These are phyloP conservation scores for Callospermophilus lateralis DNA, from an alignment of 2,113 vertebrate species.

Conservation along the genomic window DNA sequence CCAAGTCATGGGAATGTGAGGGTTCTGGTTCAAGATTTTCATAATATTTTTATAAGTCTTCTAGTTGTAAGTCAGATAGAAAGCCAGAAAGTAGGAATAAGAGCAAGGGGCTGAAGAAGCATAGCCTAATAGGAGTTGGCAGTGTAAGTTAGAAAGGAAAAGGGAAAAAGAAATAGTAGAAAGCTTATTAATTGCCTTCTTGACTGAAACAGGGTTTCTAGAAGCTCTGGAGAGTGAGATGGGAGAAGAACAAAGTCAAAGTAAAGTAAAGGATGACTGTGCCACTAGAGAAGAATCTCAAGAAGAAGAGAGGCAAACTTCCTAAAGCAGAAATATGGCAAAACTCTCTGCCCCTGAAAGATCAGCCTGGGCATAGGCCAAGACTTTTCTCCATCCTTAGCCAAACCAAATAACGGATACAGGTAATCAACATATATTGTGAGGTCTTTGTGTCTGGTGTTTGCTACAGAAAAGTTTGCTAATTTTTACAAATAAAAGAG, in stretches of 20 bases:
- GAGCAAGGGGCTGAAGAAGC: background rate
- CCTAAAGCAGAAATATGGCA: background rate
- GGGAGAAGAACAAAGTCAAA: background rate
- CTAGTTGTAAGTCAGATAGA: background rate
- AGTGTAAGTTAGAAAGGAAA: background rate
- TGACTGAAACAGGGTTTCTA: background rate
- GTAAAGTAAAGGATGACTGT: background rate
- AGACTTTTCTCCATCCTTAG: background rate
- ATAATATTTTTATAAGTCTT: background rate
- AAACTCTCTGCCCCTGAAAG: background rate
- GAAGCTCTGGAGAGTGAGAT: background rate
- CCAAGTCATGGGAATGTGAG: background rate
- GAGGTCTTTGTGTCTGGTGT: background rate
- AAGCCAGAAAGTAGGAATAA: background rate
- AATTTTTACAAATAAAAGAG: background rate
- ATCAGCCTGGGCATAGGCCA: background rate
- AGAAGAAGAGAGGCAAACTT: background rate
- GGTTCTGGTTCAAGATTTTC: background rate
- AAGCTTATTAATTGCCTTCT: background rate
- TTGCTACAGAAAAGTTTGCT: background rate
- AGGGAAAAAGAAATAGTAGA: background rate
- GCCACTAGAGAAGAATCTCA: background rate
- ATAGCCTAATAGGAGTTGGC: background rate
- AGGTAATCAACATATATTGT: background rate
- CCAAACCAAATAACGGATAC: background rate